Evolutionary conservation across 2,113 vertebrate genomes (phyloP), one percentile per base, ranked within the genome.

Genomic region (Oreochromis aureus): DNA sequence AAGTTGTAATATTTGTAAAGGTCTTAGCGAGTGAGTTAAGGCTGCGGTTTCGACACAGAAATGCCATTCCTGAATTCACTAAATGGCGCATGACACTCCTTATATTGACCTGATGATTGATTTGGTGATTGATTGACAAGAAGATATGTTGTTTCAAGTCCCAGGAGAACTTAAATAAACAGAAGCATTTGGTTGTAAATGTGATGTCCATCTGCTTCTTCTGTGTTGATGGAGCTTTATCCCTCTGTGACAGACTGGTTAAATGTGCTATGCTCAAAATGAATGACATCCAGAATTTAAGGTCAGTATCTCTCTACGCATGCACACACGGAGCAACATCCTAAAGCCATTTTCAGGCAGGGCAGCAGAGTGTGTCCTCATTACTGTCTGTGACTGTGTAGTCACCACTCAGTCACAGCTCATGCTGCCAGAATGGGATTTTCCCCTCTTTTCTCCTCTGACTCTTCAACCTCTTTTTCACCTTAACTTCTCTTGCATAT

Each of bases 381-480:
- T 96, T 95, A 94, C 86, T 85, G 83, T 81, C 84, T 88, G 79
- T 88, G 88, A 89, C 87, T 93, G 78, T 91, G 91, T 93, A 94
- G 93, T 93, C 91, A 92, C 92, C 87, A 90, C 92, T 95, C 93
- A 90, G 93, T 95, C 92, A 95, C 89, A 93, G 92, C 88, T 84
- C 87, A 85, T 51, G 87, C 89, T 86, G 86, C 87, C 91, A 91
- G 81, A 93, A 91, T 93, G 88, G 89, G 87, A 91, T 93, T 93
- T 94, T 90, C 81, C 87, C 81, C 81, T 81, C 69, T 89, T 89
- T 87, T 53, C 78, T 82, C 48, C 86, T 86, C 81, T 69, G 53
- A 82, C 78, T 91, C 63, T 44, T 87, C 76, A 55, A 82, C 86
- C 84, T 88, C 86, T 89, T 93, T 93, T 93, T 93, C 86, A 93